Evolutionary conservation across 2,797 vertebrate species (phyloP), one percentile per base, ranked within the genome.

Genomic region (Triplophysa yarkandensis): DNA sequence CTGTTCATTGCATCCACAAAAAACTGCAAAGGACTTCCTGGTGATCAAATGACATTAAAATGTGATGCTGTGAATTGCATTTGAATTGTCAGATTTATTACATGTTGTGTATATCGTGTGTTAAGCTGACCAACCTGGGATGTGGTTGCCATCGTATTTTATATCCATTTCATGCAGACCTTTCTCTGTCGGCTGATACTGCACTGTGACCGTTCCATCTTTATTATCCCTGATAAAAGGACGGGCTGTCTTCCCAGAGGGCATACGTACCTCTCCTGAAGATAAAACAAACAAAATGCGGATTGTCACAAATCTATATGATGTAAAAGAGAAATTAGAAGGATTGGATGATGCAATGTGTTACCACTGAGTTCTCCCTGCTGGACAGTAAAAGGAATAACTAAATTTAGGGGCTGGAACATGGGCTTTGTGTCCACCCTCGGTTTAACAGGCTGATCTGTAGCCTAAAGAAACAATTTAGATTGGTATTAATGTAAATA

Each of bases 111-210:
- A 34, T 13, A 46, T 23, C 30, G 46, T 27, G 6, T 14, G 2
- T 55, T 7, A 54, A 32, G 19, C 1, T 23, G 16, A 28, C 46
- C 74, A 79, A 99, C 97, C 97, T 4, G 97, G 96, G 86, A 98
- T 99, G 87, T 99, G 96, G 88, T 98, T 98, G 80, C 95, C 94
- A 0, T 99, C 97, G 0, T 98, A 98, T 83, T 96, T 98, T 86
- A 99, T 98, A 83, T 97, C 97, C 97, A 98, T 98, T 87, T 98
- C 96, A 0, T 99, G 97, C 74, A 98, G 90, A 3, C 97, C 97
- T 81, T 92, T 94, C 87, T 99, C 97, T 0, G 91, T 94, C 32
- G 97, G 97, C 0, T 95, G 91, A 1, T 94, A 99, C 50, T 96
- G 95, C 81, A 99, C 96, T 0, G 95, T 97, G 87, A 99, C 94